phyloP scores from a whole-genome alignment of 2,113 vertebrate genomes.

The Oryctolagus cuniculus region DNA sequence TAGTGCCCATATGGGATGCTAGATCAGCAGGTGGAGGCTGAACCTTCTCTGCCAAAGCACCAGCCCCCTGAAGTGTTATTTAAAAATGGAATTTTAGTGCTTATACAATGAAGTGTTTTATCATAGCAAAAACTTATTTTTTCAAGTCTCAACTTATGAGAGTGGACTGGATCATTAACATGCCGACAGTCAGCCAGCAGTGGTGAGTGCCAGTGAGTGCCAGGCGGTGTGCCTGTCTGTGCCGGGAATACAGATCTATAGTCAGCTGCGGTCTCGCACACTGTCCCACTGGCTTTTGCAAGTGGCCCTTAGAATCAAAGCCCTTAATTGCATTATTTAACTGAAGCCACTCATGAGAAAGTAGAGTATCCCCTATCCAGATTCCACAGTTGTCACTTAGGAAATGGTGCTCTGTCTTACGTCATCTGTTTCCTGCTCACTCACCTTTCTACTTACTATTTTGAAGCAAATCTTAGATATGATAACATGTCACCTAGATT shows the following conservation, averaged over 20 bases:
- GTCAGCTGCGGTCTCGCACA: background rate
- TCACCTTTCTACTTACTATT: background rate
- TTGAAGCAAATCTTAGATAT: conserved; percentile 18
- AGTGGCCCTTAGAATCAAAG: background rate
- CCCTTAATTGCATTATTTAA: background rate
- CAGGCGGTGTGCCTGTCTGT: accelerated
- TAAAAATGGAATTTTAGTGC: background rate
- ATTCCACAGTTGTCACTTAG: background rate
- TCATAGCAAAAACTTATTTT: conserved; percentile 32
- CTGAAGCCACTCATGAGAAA: background rate
- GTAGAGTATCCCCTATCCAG: too few species aligned
- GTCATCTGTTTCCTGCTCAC: background rate
- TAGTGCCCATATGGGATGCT: too few species aligned
- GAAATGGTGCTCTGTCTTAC: background rate
- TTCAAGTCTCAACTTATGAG: background rate
- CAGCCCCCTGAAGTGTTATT: too few species aligned
- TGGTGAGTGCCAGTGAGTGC: background rate
- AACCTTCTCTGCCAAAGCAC: too few species aligned
- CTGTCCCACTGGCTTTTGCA: background rate
- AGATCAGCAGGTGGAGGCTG: too few species aligned
- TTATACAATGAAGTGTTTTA: conserved; percentile 51
- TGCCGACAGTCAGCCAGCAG: background rate
- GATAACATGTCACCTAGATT: conserved; percentile 1
- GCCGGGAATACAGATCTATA: background rate
- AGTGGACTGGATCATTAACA: background rate